Evolutionary conservation across 2,113 vertebrate species (phyloP), one percentile per base, ranked within the genome.

Genomic region (Antigone vipio): DNA sequence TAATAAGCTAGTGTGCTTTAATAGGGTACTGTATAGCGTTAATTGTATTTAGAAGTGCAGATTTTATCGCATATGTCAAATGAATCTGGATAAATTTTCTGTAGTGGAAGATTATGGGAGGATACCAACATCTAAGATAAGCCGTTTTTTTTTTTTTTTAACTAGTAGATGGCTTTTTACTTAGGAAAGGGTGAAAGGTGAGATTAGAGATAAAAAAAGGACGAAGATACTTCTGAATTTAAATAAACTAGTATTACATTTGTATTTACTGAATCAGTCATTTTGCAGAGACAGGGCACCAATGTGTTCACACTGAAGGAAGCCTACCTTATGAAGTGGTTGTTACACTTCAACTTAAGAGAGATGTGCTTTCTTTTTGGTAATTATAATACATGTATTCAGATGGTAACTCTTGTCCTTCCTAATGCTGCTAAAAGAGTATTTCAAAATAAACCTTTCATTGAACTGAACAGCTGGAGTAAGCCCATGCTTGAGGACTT

Each of bases 71-170:
- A 53, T 88, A 83, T 96, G 77, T 97, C 88, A 92, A 96, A 96
- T 13, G 12, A 97, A 95, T 96, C 84, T 82, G 86, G 92, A 89
- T 96, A 91, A 95, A 89, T 86, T 89, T 95, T 96, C 73, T 94
- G 60, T 91, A 83, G 77, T 92, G 75, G 95, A 91, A 94, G 96
- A 95, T 95, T 94, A 93, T 72, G 77, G 58, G 81, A 91, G 62
- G 62, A 76, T 84, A 95, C 59, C 71, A 96, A 45, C 75, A 94
- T 83, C 62, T 85, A 72, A 80, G 95, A 55, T 75, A 93, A 91
- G 38, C 38, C 0, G 60, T 45, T 47, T 35, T 80, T 98, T 93
- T 45, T 47, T 35, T 80, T 98, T 93, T 93, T 93, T 84, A 67
- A 89, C 35, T 44, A 72, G 58, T 64, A 82, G 20, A 73, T 83